Conservation (phyloP, 2,888 invertebrate genomes). For the Rambutsinella grinnellia region DNA sequence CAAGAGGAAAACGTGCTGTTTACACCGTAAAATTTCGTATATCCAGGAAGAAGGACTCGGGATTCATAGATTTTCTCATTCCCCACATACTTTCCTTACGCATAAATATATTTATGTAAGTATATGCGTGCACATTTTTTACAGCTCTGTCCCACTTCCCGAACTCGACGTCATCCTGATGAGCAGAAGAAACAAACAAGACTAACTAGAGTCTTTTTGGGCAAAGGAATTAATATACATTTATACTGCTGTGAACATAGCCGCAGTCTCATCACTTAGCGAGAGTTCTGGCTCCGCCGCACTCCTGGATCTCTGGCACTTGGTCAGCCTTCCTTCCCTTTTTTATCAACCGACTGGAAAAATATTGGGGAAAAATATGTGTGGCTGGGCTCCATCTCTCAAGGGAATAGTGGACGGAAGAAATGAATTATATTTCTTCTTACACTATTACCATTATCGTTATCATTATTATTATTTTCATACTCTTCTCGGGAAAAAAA, state of each 20-base stretch:
- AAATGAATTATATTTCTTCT: constrained; percentile 42
- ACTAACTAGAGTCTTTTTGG: no score
- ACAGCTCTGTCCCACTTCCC: constrained; percentile 60
- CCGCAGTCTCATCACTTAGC: constrained; percentile 57
- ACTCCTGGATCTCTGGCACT: constrained; percentile 52
- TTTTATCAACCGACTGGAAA: constrained; percentile 44
- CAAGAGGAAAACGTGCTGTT: not conserved
- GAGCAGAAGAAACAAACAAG: constrained; percentile 40
- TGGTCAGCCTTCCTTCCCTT: constrained; percentile 43
- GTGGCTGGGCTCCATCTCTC: no score
- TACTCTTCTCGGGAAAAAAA: no score
- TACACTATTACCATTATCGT: not conserved
- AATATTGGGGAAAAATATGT: no score
- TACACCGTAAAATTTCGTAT: no score
- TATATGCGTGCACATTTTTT: no score
- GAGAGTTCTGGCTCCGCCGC: constrained; percentile 54
- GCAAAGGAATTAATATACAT: constrained; percentile 47
- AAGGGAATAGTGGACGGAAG: constrained; percentile 23
- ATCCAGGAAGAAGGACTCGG: no score
- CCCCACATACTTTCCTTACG: no score
- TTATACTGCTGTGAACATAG: constrained; percentile 56
- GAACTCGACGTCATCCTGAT: constrained; percentile 55
- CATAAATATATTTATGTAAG: no score
- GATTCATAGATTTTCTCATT: no score
- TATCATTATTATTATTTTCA: constrained; percentile 15